Evolutionary conservation across 2,113 vertebrate species (phyloP), one percentile per base, ranked within the genome.

Genomic region (Stigmatopora nigra): DNA sequence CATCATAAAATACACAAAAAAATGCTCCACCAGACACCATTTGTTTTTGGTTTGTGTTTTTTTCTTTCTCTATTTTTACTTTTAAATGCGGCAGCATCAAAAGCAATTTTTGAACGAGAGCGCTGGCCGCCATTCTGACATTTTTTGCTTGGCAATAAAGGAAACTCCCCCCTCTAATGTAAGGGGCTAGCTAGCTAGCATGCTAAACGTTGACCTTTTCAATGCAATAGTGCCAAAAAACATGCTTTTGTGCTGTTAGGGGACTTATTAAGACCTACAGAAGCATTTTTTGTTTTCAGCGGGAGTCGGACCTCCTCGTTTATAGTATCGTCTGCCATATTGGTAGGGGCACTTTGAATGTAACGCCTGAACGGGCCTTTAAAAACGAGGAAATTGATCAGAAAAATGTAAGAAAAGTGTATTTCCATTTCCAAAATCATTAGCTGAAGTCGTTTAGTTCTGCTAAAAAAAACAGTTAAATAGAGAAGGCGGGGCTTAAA

Each of bases 241-340:
- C 65, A 20, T 19, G 70, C 71, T 46, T 67, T 63, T 47, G 59
- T 75, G 75, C 64, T 74, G 68, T 47, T 5, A 4, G 67, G 20
- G 5, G 19, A 11, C 6, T 15, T 15, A 16, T 31, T 20, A 20
- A 46, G 5, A 45, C 41, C 13, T 19, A 13, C n/a, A 12, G n/a
- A 15, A 51, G 22, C 19, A 16, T 35, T 36, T 17, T 73, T 64
- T 64, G 16, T 64, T 65, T 66, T 48, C 44, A 64, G 61, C 70
- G 71, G 70, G 72, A 79, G 77, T 82, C 72, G 57, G 78, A 56
- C 68, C 78, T 84, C 79, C 73, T 77, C 86, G 67, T 85, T 71
- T n/a, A n/a, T n/a, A n/a, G 63, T 87, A 78, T 75, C 83, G 77
- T 89, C 87, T 89, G 89, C 90, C 89, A 90, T 89, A 90, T 91